Evolutionary conservation across 2,113 vertebrate genomes (phyloP), one percentile per base, ranked within the genome.

Genomic region (Hyla sarda): DNA sequence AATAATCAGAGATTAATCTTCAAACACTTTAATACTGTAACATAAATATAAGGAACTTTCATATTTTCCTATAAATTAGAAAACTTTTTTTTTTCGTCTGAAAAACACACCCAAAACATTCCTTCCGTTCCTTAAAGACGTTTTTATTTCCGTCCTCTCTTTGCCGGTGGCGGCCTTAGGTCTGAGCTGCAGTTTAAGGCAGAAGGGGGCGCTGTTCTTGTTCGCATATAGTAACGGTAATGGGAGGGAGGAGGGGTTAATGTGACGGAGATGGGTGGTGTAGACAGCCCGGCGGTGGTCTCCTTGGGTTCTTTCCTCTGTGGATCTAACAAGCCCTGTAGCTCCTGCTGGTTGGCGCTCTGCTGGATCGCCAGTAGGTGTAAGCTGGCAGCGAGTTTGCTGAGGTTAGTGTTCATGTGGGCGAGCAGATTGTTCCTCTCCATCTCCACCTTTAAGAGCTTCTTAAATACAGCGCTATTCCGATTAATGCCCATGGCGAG

Each of bases 381-480:
- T 14, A 76, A 21, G 41, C 83, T 76, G 13, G 72, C 56, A 14
- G 54, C 41, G 1, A 84, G 60, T 34, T 78, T 69, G 30, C 58
- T 19, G 28, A 85, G 50, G 60, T 77, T 85, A 25, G 45, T 32
- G 47, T 85, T 85, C 60, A 85, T 78, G n/a, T 69, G 58, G 23
- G 17, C 4, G 8, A 84, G 72, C 32, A 85, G 45, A 6, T 67
- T 21, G 28, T 85, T 85, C 34, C 83, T 21, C 12, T 85, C 58
- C 12, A 45, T 73, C 58, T 85, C 83, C 83, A 85, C 28, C 16
- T 77, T 85, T 12, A 78, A 2, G 30, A 78, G 34, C 62, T 78
- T 85, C 17, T n/a, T 69, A 32, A 58, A 76, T 19, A 84, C 37
- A 13, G 19, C 21, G 48, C 52, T 67, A 45, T 85, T 84, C 34